phyloP scores from a whole-genome alignment of 2,888 invertebrate genomes.

The Dolichopus griseipennis region DNA sequence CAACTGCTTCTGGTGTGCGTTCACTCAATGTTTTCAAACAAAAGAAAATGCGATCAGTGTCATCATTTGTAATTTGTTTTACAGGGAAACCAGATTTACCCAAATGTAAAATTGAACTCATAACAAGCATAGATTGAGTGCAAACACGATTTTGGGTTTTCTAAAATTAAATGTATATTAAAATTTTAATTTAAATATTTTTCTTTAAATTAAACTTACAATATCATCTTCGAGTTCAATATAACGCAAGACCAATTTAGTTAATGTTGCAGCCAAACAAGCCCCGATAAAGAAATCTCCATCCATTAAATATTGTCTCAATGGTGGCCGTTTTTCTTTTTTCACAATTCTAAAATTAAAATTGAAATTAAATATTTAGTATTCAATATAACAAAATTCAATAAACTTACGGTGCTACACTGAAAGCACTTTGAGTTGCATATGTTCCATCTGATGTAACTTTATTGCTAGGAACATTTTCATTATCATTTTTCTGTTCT shows the following conservation, averaged over 20 bases:
- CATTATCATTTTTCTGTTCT: constrained; percentile 32
- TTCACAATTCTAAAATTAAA: constrained; percentile 44
- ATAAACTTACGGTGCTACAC: constrained; percentile 58
- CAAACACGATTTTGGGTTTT: constrained; percentile 51
- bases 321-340: constrained; percentile 65
- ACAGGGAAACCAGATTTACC: constrained; percentile 66
- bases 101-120: constrained; percentile 76
- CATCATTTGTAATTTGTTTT: constrained; percentile 90
- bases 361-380: constrained; percentile 10
- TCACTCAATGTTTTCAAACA: constrained; percentile 68
- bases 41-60: constrained; percentile 77
- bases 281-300: constrained; percentile 96
- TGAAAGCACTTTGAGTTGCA: constrained; percentile 96
- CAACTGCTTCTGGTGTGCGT: constrained; percentile 56
- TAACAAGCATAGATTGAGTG: constrained; percentile 79
- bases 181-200: background rate
- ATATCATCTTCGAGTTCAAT: constrained; percentile 43
- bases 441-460: constrained; percentile 99
- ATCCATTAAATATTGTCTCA: constrained; percentile 80
- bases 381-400: constrained; percentile 10
- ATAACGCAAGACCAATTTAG: constrained; percentile 78
- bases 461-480: constrained; percentile 35
- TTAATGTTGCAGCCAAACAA: constrained; percentile 79
- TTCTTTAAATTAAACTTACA: constrained; percentile 21
- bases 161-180: constrained; percentile 16